These are phyloP conservation scores for Stegophylla sp. DNA, from an alignment of 2,888 invertebrate genomes.

Conservation along the genomic window DNA sequence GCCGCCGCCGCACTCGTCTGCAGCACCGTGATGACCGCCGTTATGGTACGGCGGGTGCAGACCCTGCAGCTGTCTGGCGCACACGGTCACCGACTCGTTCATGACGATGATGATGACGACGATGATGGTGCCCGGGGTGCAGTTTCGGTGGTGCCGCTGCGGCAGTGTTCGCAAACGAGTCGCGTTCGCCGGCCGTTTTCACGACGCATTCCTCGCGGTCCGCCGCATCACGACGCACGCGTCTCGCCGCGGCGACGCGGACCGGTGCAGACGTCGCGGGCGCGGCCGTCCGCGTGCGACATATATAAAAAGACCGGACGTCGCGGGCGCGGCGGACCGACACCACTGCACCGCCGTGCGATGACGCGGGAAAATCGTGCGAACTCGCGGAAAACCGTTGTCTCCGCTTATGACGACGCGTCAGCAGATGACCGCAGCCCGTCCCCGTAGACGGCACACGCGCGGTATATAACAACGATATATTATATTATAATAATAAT, in stretches of 20 bases:
- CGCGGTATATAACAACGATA: no score
- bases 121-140: background rate
- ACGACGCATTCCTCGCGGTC: background rate
- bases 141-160: no score
- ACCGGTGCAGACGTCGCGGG: no score
- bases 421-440: background rate
- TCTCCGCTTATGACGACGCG: background rate
- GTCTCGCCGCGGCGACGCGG: no score
- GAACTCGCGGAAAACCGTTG: background rate
- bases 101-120: background rate
- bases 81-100: conserved; percentile 46
- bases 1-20: conserved; percentile 43
- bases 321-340: background rate
- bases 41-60: conserved; percentile 41
- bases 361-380: background rate
- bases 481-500: no score
- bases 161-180: background rate
- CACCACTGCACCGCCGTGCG: no score
- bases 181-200: no score
- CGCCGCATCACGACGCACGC: no score
- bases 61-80: conserved; percentile 26
- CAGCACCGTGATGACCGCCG: conserved; percentile 24
- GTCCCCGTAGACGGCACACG: no score
- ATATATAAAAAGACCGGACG: no score
- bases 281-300: background rate